Evolutionary conservation across 2,888 invertebrate species (phyloP).

Genomic region (Yponomeuta evonymella): DNA sequence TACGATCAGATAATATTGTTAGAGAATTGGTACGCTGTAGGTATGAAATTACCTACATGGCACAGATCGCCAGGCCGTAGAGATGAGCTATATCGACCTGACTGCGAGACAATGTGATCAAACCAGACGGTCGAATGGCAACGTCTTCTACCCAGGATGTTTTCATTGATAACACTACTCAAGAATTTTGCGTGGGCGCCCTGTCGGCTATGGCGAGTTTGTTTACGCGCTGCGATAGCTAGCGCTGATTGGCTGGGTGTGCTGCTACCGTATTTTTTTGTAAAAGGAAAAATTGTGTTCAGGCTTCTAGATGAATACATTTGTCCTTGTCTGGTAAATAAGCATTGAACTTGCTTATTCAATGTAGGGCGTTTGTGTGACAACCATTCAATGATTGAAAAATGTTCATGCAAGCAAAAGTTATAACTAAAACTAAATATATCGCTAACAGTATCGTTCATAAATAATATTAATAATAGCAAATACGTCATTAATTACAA

Average conservation of each 20-base stretch:
- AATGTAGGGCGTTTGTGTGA: too few species aligned
- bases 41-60: too few species aligned
- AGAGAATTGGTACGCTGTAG: too few species aligned
- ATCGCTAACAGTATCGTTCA: too few species aligned
- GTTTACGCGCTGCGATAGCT: slow-evolving; percentile 40
- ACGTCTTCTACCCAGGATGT: slow-evolving; percentile 36
- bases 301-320: not conserved
- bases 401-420: too few species aligned
- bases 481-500: too few species aligned
- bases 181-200: slow-evolving; percentile 42
- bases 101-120: not conserved
- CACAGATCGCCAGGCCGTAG: not conserved
- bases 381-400: too few species aligned
- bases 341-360: slow-evolving; percentile 12
- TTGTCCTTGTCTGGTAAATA: slow-evolving; percentile 19
- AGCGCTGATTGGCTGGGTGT: not conserved
- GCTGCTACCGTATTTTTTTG: not conserved
- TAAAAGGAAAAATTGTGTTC: not conserved
- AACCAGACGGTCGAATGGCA: not conserved
- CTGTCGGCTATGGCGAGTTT: slow-evolving; percentile 30
- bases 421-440: too few species aligned
- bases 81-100: not conserved
- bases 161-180: slow-evolving; percentile 39
- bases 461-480: too few species aligned
- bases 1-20: too few species aligned